A percentile compares a stretch with the other conserved stretches of the same genome.
These are phyloP conservation scores for Bacillus rossius DNA, from an alignment of 1,140 invertebrate genomes.

Conservation along the genomic window DNA sequence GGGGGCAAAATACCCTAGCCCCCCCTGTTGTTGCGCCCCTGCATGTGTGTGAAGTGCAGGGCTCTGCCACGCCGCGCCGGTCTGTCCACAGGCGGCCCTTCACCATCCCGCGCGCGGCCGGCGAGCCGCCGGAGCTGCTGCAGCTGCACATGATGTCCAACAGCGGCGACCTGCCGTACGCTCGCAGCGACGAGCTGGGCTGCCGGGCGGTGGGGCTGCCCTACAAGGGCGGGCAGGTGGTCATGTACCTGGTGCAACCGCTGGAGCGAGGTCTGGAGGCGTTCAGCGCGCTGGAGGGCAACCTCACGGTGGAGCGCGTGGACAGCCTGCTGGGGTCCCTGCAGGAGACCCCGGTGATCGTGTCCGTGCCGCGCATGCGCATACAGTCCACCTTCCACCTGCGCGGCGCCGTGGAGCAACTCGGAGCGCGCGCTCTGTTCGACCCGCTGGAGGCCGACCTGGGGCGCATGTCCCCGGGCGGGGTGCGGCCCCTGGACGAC, in stretches of 20 bases:
- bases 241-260: slow-evolving; percentile 68
- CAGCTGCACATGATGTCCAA: slow-evolving; percentile 57
- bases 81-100: background rate
- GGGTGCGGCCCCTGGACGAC: too few species aligned
- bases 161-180: slow-evolving; percentile 50
- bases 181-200: slow-evolving; percentile 45
- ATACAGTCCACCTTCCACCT: slow-evolving; percentile 52
- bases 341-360: slow-evolving; percentile 10
- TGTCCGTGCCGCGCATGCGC: slow-evolving; percentile 25
- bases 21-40: too few species aligned
- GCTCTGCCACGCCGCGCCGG: too few species aligned
- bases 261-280: slow-evolving; percentile 41
- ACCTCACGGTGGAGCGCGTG: slow-evolving; percentile 45
- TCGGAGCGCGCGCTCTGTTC: slow-evolving; percentile 58
- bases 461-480: slow-evolving; percentile 47
- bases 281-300: slow-evolving; percentile 44
- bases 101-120: background rate
- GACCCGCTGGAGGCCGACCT: slow-evolving; percentile 50
- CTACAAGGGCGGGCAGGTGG: slow-evolving; percentile 56
- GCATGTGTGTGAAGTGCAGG: too few species aligned
- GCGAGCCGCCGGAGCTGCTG: background rate
- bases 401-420: slow-evolving; percentile 41
- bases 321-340: slow-evolving; percentile 47
- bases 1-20: too few species aligned
- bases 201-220: slow-evolving; percentile 63